Base-by-base conservation (phyloP, 2,888 invertebrate species). In the Rosalia funebris region DNA sequence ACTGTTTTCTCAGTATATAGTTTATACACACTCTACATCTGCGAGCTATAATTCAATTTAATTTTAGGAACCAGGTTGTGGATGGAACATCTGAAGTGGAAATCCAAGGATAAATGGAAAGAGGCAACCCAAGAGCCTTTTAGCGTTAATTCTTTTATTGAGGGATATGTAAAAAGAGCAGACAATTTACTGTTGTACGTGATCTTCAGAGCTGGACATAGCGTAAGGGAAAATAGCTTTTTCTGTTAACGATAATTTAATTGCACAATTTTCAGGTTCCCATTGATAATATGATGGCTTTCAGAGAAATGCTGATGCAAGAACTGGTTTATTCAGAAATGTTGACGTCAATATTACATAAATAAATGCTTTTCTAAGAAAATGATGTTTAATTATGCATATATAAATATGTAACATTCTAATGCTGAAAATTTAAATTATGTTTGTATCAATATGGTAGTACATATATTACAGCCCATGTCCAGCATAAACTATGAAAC, bases 131-230 rank as follows among this genome's bases (percentile, higher is more conserved):
- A 91, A 42, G 60, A 65, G 0, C 85, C 87, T 0, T 83, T 92
- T n/a, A 84, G 85, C 78, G 85, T 87, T 10, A 76, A 88, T 60
- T 78, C 20, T 5, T 44, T 83, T 14, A 82, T 90, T 17, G 90
- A 90, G 75, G 92, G 90, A 4, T 92, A 89, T 74, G 84, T 85
- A 63, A 90, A 91, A 75, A 80, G 84, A 0, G 84, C 84, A 57
- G 86, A 85, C 45, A 89, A 89, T 68, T 86, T 92, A 53, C 81
- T 85, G 44, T 88, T 92, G 78, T 91, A 89, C 77, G 91, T 90
- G 89, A 86, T 92, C 60, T 85, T 91, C 63, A 83, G 88, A 61
- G 89, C 91, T 50, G 92, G 92, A 25, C 92, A 92, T 73, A 91
- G 91, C 86, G 91, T 87, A 31, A 63, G 60, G 37, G 17, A 19